Conservation (phyloP, 1,140 invertebrate species). For the Diplogasteroides magnus region DNA sequence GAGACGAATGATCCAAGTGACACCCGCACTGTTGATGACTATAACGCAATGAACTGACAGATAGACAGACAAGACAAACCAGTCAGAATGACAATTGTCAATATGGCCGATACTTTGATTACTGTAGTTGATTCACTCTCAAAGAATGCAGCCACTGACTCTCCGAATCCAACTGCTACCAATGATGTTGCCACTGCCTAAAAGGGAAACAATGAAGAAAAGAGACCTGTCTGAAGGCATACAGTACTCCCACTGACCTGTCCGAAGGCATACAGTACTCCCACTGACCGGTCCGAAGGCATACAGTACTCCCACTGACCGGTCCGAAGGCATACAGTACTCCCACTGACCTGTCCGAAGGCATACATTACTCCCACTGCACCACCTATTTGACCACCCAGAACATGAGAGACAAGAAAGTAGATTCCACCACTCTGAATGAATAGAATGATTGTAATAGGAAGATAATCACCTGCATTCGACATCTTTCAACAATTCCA, state of each 20-base stretch:
- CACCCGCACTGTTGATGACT: constrained; percentile 81
- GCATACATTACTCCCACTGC: constrained; percentile 85
- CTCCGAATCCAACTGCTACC: constrained; percentile 89
- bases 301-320: neutral
- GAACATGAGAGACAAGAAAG: constrained; percentile 83
- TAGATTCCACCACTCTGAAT: constrained; percentile 81
- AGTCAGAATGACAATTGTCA: constrained; percentile 73
- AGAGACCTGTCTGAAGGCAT: neutral
- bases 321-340: neutral
- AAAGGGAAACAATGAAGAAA: constrained; percentile 43
- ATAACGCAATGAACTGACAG: constrained; percentile 26
- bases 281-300: constrained; percentile 63
- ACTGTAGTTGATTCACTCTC: constrained; percentile 65
- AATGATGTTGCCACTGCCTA: constrained; percentile 88
- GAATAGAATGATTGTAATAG: neutral
- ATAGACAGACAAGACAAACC: constrained; percentile 37
- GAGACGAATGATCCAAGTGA: constrained; percentile 85
- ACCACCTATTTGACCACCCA: constrained; percentile 84
- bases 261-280: constrained; percentile 88
- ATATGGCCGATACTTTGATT: constrained; percentile 73
- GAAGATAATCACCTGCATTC: constrained; percentile 65
- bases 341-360: constrained; percentile 75
- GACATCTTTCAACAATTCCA: constrained; percentile 87
- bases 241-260: constrained; percentile 71
- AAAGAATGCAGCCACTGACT: constrained; percentile 80